Base-by-base conservation (phyloP, 2,888 invertebrate genomes). In the Tenodera sinensis region DNA sequence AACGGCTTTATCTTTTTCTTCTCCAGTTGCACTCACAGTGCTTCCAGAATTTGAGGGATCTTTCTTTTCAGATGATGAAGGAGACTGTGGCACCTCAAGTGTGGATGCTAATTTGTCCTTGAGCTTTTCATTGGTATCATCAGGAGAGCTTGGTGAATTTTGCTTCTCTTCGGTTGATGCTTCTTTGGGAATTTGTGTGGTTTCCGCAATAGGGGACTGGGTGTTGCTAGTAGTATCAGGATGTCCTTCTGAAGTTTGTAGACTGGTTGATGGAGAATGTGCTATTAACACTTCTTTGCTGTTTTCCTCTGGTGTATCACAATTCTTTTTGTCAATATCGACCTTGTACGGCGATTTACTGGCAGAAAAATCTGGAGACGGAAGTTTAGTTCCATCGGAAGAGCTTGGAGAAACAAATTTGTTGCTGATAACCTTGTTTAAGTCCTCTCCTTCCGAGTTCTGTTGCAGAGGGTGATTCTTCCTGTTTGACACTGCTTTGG, bases 401-500 rank as follows among this genome's bases (percentile, higher is more conserved):
- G 88, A 27, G n/a, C 83, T 83, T 28, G 83, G 84, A 3, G 83
- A 34, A 15, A 83, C 28, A 28, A 42, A 82, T 27, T 83, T 88
- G 25, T 71, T 71, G 14, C 12, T 28, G 20, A 28, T 27, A n/a
- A 28, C 15, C 20, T 9, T 42, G 25, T 88, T 83, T 27, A 0
- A 25, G 12, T 47, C 47, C 14, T 28, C 47, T 25, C 28, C 84
- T 1, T 20, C 27, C 25, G 34, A 94, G 96, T 27, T 94, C 96
- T n/a, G 93, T 96, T 54, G 95, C 96, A 71, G 54, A 15, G 8
- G 54, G 20, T 71, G 54, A 25, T 71, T 25, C 25, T 71, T 71
- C 20, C 54, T 71, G 4, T 93, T 96, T 83, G 95, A 96, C 0
- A 96, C 96, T 0, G 95, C 95, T 0, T 96, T 96, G 28, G 86